Base-by-base conservation (phyloP, 2,113 vertebrate genomes). In the Elephantulus edwardii region DNA sequence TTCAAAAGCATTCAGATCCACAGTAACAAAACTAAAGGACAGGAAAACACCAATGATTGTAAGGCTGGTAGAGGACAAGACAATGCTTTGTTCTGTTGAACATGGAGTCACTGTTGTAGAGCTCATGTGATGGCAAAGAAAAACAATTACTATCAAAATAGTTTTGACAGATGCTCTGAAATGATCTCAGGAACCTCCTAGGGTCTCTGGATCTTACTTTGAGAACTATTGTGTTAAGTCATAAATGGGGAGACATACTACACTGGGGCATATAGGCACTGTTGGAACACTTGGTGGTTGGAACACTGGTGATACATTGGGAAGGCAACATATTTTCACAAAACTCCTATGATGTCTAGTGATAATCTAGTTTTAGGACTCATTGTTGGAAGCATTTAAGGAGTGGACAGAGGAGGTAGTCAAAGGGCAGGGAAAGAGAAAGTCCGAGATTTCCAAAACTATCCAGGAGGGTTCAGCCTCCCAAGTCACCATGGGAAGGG, bases 281-380 rank as follows among this genome's bases (percentile, higher is more conserved):
- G 4, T 9, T 9, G 58, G 68, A 64, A 17, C 12, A 5, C 8
- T 10, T 22, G 40, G 22, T 26, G 28, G 28, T 40, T 38, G 20
- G 48, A 50, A 16, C n/a, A n/a, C 16, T 50, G 48, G 48, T 50
- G 48, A 50, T 16, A 10, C 48, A 50, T 50, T 10, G 48, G 8
- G 48, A 50, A 28, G 35, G 56, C 24, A 28, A 6, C 10, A 10
- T 33, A 33, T 54, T 46, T 30, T 58, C 64, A 0, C 1, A 10
- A 22, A 6, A 6, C 26, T 13, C 46, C 38, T 58, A 2, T 1
- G 0, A 46, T 6, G 13, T 14, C 70, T 17, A 5, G 6, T 10
- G 20, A 16, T 24, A 22, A 4, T 8, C 8, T 22, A 30, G n/a
- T 40, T 16, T 46, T 22, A 22, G 48, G 19, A n/a, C 50, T 16